A percentile compares a stretch with the other conserved stretches of the same genome.
phyloP scores from a whole-genome alignment of 2,888 invertebrate species.

The Oxyteleia sp. region DNA sequence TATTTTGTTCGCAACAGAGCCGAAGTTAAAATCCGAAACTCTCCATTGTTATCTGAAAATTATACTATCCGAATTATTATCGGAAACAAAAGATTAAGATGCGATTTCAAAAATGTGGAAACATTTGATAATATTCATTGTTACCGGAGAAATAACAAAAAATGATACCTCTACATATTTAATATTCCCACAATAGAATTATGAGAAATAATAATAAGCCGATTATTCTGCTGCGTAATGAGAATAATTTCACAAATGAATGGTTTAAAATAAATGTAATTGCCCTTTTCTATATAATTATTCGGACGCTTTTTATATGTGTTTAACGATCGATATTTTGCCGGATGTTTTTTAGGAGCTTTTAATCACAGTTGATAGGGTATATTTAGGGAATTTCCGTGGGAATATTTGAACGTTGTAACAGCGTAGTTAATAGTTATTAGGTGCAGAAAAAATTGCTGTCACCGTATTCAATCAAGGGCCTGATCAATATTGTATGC shows the following conservation, averaged over 20 bases:
- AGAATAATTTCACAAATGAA: not conserved
- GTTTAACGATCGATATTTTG: too few species aligned
- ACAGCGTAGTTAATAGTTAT: not conserved
- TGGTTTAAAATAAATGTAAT: not conserved
- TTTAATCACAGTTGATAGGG: not conserved
- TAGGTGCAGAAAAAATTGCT: not conserved
- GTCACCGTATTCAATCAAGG: not conserved
- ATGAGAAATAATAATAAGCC: not conserved
- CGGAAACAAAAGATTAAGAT: constrained; percentile 17
- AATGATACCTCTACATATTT: not conserved
- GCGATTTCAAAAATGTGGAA: constrained; percentile 4
- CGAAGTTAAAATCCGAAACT: constrained; percentile 16
- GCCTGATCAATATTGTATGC: not conserved
- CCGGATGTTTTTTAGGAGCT: not conserved
- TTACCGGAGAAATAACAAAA: not conserved
- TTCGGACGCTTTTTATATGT: too few species aligned
- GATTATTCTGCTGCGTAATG: not conserved
- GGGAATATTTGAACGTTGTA: not conserved
- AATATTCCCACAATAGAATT: not conserved
- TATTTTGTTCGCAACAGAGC: constrained; percentile 1
- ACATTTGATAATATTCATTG: not conserved
- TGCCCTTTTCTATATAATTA: not conserved
- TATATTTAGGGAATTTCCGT: not conserved
- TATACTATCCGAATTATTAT: constrained; percentile 10
- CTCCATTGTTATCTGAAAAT: constrained; percentile 5